Conservation (phyloP, 2,888 invertebrate species). For the Aleiodes leptofemur region DNA sequence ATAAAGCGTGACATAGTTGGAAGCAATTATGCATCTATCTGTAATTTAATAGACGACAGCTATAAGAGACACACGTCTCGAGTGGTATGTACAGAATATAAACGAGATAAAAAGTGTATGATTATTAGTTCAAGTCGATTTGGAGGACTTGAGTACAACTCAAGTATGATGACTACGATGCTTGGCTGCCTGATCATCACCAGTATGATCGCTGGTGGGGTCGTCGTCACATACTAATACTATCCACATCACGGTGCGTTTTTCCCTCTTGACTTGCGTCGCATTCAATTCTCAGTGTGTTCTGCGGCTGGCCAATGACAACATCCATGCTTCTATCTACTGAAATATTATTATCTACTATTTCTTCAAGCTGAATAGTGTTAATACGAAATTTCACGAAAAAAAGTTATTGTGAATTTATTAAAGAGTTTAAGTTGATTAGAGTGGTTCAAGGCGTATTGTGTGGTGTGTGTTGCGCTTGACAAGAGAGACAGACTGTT, state of each 20-base stretch:
- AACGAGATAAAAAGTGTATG: too few relatives aligned
- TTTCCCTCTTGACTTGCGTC: conserved; percentile 26
- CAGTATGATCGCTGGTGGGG: not conserved
- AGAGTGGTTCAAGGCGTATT: conserved; percentile 34
- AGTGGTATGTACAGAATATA: too few relatives aligned
- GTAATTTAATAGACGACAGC: too few relatives aligned
- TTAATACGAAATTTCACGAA: not conserved
- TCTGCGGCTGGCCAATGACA: conserved; percentile 50
- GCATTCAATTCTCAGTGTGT: conserved; percentile 49
- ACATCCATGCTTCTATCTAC: not conserved
- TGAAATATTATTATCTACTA: not conserved
- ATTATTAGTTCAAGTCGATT: too few relatives aligned
- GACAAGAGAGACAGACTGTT: conserved; percentile 48
- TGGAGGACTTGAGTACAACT: too few relatives aligned
- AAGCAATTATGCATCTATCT: too few relatives aligned
- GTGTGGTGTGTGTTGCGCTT: conserved; percentile 33
- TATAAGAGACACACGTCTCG: too few relatives aligned
- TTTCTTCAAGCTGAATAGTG: not conserved
- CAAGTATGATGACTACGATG: too few relatives aligned
- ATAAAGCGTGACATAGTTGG: too few relatives aligned
- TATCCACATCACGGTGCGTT: conserved; percentile 18
- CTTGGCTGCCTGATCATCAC: too few relatives aligned
- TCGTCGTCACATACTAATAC: not conserved
- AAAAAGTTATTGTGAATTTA: not conserved
- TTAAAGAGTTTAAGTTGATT: conserved; percentile 22